These are phyloP conservation scores for Chrysolina americana DNA, from an alignment of 2,888 invertebrate species.

Conservation along the genomic window DNA sequence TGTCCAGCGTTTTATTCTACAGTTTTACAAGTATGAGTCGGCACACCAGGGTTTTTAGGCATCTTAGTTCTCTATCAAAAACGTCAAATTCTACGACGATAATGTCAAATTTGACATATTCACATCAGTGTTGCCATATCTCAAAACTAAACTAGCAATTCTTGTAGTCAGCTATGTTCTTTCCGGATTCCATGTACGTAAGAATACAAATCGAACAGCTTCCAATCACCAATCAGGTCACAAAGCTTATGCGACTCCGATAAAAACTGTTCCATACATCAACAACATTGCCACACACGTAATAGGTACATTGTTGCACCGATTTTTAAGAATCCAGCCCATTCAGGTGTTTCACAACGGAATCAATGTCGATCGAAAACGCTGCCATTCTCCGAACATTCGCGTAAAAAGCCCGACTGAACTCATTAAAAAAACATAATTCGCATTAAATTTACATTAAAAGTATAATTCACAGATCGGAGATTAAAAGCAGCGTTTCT, in stretches of 20 bases:
- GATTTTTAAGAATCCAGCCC: conserved; percentile 6
- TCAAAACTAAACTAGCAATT: no score
- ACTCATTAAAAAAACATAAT: conserved; percentile 19
- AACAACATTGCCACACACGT: background rate
- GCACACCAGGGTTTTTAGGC: no score
- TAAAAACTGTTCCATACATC: conserved; percentile 8
- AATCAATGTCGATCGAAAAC: conserved; percentile 20
- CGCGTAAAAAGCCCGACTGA: background rate
- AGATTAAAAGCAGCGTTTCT: conserved; percentile 14
- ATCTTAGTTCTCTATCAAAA: no score
- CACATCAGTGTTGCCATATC: no score
- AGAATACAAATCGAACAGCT: background rate
- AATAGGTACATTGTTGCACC: conserved; percentile 19
- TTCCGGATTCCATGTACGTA: background rate
- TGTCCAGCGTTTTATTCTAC: no score
- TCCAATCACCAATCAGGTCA: conserved; percentile 8
- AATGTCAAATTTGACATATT: no score
- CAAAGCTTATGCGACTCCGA: background rate
- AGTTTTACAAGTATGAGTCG: no score
- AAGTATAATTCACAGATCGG: conserved; percentile 11
- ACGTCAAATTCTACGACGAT: no score
- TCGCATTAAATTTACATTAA: conserved; percentile 24
- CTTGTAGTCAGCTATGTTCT: no score
- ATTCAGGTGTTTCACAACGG: conserved; percentile 20
- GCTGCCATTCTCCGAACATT: conserved; percentile 9